phyloP scores from a whole-genome alignment of 2,888 invertebrate species.

The Drosophila antonietae region DNA sequence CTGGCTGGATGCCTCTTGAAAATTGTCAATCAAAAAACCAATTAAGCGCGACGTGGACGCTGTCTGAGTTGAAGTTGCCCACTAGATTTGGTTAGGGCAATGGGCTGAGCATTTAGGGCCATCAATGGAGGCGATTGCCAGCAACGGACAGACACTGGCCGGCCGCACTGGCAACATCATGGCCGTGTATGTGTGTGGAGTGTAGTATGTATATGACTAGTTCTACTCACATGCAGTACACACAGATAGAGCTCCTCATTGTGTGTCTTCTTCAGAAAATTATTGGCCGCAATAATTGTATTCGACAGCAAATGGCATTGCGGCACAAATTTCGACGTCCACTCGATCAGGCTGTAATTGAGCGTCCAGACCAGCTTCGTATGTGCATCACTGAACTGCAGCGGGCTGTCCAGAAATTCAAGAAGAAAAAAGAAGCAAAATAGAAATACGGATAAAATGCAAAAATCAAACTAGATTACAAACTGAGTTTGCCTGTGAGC shows the following conservation, averaged over 20 bases:
- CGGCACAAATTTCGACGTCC: constrained; percentile 88
- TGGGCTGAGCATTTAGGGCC: constrained; percentile 46
- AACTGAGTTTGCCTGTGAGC: background rate
- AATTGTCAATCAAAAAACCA: constrained; percentile 83
- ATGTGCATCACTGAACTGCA: constrained; percentile 87
- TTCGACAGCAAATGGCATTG: constrained; percentile 87
- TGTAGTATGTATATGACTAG: background rate
- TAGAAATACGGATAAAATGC: background rate
- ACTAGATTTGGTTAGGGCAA: constrained; percentile 45
- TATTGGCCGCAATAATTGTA: constrained; percentile 87
- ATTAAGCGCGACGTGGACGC: constrained; percentile 69
- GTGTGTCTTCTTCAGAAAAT: constrained; percentile 84
- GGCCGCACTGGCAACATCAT: constrained; percentile 6
- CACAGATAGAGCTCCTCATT: constrained; percentile 85
- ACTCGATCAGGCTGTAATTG: constrained; percentile 91
- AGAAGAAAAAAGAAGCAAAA: background rate
- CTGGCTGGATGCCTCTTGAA: constrained; percentile 58
- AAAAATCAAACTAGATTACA: constrained; percentile 14
- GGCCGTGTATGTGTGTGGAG: background rate
- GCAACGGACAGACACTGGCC: constrained; percentile 7
- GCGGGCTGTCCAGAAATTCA: constrained; percentile 63
- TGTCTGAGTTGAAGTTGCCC: constrained; percentile 43
- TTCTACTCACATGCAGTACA: constrained; percentile 85
- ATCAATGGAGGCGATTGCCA: constrained; percentile 40
- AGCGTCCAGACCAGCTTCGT: constrained; percentile 90